Base-by-base conservation (phyloP, 2,797 vertebrate species). In the Pampus argenteus region DNA sequence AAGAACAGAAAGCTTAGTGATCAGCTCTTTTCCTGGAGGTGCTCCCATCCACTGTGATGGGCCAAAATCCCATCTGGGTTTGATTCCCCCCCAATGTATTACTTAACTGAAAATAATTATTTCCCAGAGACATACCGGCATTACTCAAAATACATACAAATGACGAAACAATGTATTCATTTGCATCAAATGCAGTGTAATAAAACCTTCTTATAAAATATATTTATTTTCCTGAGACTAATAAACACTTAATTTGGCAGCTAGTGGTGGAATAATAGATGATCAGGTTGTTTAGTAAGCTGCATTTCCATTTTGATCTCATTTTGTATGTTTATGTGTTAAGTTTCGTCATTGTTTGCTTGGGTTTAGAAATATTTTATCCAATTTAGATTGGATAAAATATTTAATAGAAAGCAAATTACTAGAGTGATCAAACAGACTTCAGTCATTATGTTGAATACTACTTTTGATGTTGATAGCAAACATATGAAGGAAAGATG, bases 31-130 rank as follows among this genome's bases (percentile, higher is more conserved):
- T 86, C 74, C 79, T 85, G 84, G 83, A 76, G 47, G 60, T 20
- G 38, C 48, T 85, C 79, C 77, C 59, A 63, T 74, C 25, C 42
- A 57, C 28, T 49, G 34, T 20, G 40, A 57, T n/a, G 36, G 78
- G 84, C 81, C 88, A 91, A 78, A 72, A 44, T 66, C 44, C 60
- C 93, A 93, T 94, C 89, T 94, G 93, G 85, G 66, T 87, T 85
- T 83, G 45, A 92, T 93, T 92, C 69, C 9, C 45, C 51, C 52
- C 76, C 73, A 78, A 66, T 84, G 40, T 74, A 81, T 85, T 79
- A 87, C 80, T 90, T 89, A 86, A 87, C 74, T 74, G 49, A 86
- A 82, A 82, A 85, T 82, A 76, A 89, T 82, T 48, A 73, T 83
- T 88, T 90, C 83, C 77, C 74, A 82, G 23, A 85, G 67, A 66